Percentiles rank a stretch among this genome's conserved stretches.
Conservation (phyloP, 2,888 invertebrate species). For the Craniophora ligustri region DNA sequence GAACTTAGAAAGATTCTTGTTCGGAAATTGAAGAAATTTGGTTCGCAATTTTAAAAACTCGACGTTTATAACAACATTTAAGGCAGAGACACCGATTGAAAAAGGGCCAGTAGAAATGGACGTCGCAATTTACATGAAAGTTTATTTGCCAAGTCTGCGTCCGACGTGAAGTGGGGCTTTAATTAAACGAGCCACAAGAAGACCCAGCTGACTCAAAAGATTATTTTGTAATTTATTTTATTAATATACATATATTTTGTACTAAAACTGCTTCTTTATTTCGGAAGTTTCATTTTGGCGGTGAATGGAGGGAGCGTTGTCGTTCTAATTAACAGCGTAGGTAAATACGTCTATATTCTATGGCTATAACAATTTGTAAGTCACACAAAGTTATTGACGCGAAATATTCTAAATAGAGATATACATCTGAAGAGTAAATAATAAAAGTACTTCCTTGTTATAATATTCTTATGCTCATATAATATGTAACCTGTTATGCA, state of each 20-base stretch:
- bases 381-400: no score
- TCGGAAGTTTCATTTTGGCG: neutral
- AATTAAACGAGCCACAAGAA: constrained; percentile 55
- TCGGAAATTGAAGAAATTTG: neutral
- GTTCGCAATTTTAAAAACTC: constrained; percentile 1
- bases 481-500: no score
- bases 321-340: neutral
- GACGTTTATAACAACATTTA: constrained; percentile 13
- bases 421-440: no score
- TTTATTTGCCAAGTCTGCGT: constrained; percentile 54
- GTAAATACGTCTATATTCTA: no score
- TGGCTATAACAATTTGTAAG: no score
- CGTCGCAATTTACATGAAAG: constrained; percentile 56
- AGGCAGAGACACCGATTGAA: constrained; percentile 28
- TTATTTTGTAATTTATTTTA: constrained; percentile 58
- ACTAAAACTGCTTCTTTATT: constrained; percentile 13
- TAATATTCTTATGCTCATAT: no score
- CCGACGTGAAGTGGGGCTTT: constrained; percentile 46
- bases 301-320: neutral
- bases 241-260: constrained; percentile 39
- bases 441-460: no score
- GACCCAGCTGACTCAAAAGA: constrained; percentile 52
- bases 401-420: no score
- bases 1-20: neutral
- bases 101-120: constrained; percentile 35